These are phyloP conservation scores for Leptosomus discolor DNA, from an alignment of 2,113 vertebrate species.

Conservation along the genomic window DNA sequence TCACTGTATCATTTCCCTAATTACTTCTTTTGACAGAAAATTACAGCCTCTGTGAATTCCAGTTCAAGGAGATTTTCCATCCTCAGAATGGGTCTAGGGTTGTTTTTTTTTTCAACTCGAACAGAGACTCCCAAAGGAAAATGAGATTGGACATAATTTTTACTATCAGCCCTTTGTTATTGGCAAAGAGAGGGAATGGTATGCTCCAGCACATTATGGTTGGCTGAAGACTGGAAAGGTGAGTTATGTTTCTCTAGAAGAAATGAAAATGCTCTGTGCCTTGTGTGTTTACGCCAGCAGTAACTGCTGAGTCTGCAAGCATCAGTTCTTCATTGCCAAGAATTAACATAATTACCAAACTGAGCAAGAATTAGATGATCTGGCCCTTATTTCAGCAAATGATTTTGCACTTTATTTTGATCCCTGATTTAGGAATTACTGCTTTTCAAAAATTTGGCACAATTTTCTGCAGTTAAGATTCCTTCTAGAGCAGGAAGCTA, in stretches of 20 bases:
- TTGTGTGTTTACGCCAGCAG: background rate
- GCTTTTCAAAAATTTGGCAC: background rate
- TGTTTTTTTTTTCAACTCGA: conserved; percentile 1
- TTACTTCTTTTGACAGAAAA: background rate
- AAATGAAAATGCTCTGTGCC: background rate
- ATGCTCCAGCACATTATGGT: background rate
- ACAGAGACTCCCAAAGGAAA: background rate
- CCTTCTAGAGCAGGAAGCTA: background rate
- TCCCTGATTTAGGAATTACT: background rate
- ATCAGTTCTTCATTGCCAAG: background rate
- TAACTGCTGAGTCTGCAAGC: conserved; percentile 20
- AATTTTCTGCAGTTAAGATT: background rate
- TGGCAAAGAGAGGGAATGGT: background rate
- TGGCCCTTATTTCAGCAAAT: background rate
- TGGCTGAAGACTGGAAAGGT: background rate
- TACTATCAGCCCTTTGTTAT: background rate
- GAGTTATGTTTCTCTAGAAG: background rate
- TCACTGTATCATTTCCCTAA: background rate
- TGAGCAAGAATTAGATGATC: background rate
- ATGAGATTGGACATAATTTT: background rate
- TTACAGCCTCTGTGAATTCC: background rate
- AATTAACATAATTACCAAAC: background rate
- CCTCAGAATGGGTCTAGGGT: background rate
- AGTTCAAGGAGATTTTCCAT: conserved; percentile 16
- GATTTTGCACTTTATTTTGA: background rate